Evolutionary conservation across 2,888 invertebrate genomes (phyloP).

Genomic region (Acrocera orbiculus): DNA sequence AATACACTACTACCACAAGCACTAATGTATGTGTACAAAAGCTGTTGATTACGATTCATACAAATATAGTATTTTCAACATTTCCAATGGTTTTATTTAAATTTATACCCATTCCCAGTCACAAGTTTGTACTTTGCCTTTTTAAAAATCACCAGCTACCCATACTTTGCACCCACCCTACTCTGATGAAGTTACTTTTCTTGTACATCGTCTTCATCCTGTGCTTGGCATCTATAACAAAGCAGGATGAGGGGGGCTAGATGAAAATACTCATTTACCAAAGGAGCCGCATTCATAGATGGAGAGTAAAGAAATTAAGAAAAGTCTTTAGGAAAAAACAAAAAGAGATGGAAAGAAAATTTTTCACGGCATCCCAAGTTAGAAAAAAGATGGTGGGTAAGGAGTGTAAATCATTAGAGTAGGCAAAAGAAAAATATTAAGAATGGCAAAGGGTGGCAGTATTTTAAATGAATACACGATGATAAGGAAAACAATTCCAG

Average conservation of each 20-base stretch:
- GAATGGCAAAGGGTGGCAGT: conserved; percentile 4
- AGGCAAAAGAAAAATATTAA: not conserved
- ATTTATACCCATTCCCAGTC: conserved; percentile 5
- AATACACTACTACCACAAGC: too few species aligned
- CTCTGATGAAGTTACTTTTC: too few species aligned
- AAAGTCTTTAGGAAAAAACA: conserved; percentile 11
- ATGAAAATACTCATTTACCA: not conserved
- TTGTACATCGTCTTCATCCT: conserved; percentile 1
- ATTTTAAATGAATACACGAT: conserved; percentile 2
- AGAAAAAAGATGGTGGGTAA: conserved; percentile 1
- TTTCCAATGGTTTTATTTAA: conserved; percentile 7
- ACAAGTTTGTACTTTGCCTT: conserved; percentile 4
- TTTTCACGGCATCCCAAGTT: conserved; percentile 2
- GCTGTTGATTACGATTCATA: not conserved
- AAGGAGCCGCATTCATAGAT: conserved; percentile 9
- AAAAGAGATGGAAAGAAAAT: conserved; percentile 7
- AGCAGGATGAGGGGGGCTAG: conserved; percentile 1
- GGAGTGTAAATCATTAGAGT: not conserved
- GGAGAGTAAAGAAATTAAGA: conserved; percentile 12
- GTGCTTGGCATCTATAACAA: conserved; percentile 1
- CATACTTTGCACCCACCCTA: conserved; percentile 1
- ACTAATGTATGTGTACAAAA: too few species aligned
- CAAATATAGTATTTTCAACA: conserved; percentile 6
- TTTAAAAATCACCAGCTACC: conserved; percentile 7
- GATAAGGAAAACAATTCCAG: conserved; percentile 7